Percentiles rank a stretch among this genome's conserved stretches.
Conservation (phyloP, 92 coral and sea anemone species). For the Epizoanthus scotinus region DNA sequence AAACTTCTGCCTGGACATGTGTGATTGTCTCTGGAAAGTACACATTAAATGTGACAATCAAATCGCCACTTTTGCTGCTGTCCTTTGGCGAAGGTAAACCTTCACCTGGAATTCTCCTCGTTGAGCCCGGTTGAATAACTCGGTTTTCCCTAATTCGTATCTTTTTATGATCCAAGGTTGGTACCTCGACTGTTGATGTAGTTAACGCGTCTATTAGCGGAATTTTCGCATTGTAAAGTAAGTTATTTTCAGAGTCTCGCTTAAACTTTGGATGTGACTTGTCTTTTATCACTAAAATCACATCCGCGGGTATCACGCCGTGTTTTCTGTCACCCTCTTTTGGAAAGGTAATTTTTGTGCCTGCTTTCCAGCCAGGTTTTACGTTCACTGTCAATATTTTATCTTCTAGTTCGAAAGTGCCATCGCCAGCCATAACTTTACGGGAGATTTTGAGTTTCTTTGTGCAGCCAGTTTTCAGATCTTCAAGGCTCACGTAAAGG, state of each 20-base stretch:
- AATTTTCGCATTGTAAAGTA: conserved; percentile 76
- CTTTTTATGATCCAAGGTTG: conserved; percentile 66
- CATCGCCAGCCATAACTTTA: conserved; percentile 69
- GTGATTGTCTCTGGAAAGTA: conserved; percentile 71
- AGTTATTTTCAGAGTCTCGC: conserved; percentile 82
- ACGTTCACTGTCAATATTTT: conserved; percentile 84
- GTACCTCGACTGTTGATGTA: conserved; percentile 67
- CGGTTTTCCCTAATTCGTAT: conserved; percentile 60
- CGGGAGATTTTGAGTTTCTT: conserved; percentile 92
- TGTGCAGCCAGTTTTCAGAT: conserved; percentile 75
- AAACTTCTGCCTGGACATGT: conserved; percentile 61
- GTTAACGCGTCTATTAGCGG: conserved; percentile 84
- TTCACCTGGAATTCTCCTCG: conserved; percentile 68
- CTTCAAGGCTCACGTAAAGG: conserved; percentile 77
- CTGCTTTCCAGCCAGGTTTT: conserved; percentile 94
- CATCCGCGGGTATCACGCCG: conserved; percentile 91
- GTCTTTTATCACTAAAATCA: conserved; percentile 83
- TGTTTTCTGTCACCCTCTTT: conserved; percentile 90
- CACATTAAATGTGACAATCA: conserved; percentile 82
- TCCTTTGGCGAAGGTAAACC: conserved; percentile 93
- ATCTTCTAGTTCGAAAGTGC: conserved; percentile 67
- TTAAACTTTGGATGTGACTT: conserved; percentile 70
- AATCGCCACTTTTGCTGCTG: conserved; percentile 66
- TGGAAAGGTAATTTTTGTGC: conserved; percentile 80
- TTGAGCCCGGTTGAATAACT: conserved; percentile 72